These are phyloP conservation scores for Chaetura pelagica DNA, from an alignment of 2,113 vertebrate genomes.

Conservation along the genomic window DNA sequence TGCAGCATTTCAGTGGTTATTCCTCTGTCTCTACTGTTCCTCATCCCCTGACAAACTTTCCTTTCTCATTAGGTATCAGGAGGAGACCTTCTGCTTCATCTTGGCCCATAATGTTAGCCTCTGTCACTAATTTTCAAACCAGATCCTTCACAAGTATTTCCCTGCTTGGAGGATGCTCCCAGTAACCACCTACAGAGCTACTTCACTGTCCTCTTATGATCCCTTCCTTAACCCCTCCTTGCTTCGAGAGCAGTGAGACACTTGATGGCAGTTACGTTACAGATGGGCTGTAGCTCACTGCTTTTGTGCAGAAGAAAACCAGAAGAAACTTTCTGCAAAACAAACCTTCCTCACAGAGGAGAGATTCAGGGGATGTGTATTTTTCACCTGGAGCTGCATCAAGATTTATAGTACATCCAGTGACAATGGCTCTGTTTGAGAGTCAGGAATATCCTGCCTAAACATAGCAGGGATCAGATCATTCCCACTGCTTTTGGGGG, in stretches of 20 bases:
- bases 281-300: background rate
- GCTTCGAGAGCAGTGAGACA: background rate
- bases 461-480: background rate
- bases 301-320: background rate
- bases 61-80: background rate
- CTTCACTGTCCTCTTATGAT: background rate
- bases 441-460: background rate
- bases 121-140: background rate
- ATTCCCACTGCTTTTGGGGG: background rate
- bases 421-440: fast-evolving
- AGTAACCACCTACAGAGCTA: background rate
- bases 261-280: background rate
- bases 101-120: background rate
- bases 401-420: background rate
- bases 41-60: background rate
- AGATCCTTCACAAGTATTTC: background rate
- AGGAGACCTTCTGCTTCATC: background rate
- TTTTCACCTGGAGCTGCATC: background rate
- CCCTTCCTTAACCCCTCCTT: background rate
- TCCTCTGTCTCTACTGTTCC: background rate
- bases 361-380: background rate
- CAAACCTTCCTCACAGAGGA: background rate
- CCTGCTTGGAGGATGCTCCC: background rate
- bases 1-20: background rate
- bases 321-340: background rate